Base-by-base conservation (phyloP, 2,113 vertebrate species). In the Ailurus styani region DNA sequence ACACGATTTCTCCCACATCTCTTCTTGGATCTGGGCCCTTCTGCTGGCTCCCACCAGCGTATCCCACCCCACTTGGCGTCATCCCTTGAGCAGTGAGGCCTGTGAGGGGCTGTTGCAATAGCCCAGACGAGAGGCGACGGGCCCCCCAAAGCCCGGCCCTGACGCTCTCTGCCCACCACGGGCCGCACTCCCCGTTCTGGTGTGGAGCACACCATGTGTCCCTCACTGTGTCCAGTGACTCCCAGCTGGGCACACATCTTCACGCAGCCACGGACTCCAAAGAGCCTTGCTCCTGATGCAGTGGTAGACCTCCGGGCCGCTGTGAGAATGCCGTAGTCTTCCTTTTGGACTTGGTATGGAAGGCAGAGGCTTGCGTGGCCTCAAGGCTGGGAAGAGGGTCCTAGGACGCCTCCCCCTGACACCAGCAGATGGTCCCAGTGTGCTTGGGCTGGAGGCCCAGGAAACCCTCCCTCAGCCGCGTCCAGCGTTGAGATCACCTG, bases 121-220 rank as follows among this genome's bases (percentile, higher is more conserved):
- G 52, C 64, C 50, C 57, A 42, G 85, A 37, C 25, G 0, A 54
- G 90, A 64, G 68, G 13, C 0, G 0, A 1, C 0, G 7, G 90
- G 73, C 52, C 52, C 55, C 12, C 37, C 13, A 37, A 31, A 7
- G 8, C 55, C 70, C 78, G 47, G 42, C 50, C 75, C 84, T 23
- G 8, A 27, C 52, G 13, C 15, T n/a, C 73, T 79, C 57, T 9
- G 37, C n/a, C 21, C 34, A 2, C n/a, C 0, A 0, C 0, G 1
- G 79, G 52, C 94, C 78, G 13, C 25, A 2, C 40, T 54, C 37
- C 55, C 21, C 13, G 70, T 90, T 86, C 64, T 29, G 13, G 3
- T 10, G 27, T 54, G 29, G 78, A 54, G 23, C 0, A 0, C 37
- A 25, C 55, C 2, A 0, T 7, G 17, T 68, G 15, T 13, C 62